Base-by-base conservation (phyloP, 64 coral and sea anemone genomes). In the Actinia tenebrosa region DNA sequence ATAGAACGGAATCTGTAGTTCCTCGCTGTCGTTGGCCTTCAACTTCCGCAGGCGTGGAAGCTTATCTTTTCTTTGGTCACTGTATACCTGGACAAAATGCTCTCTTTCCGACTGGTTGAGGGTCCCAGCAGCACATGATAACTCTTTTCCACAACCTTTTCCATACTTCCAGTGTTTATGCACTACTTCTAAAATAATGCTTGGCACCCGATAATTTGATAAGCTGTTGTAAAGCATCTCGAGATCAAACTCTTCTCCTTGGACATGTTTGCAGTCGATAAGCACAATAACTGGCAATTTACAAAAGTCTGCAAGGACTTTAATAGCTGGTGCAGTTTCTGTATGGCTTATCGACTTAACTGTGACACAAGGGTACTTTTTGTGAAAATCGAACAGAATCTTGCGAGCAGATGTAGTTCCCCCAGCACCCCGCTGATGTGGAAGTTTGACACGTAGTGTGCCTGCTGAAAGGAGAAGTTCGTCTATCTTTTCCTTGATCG, bases 1-100 rank as follows among this genome's bases (percentile, higher is more conserved):
- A 45, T 89, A 94, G 50, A 94, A 94, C 9, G 92, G 92, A 14
- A 94, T 94, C 64, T 94, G 92, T 25, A 89, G 47, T 50, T 84
- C 83, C 18, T 94, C 79, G 17, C 27, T 66, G 77, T 52, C 53
- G 7, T 11, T 9, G 10, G 30, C 19, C 30, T 60, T 16, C 18
- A 60, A 23, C 13, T 60, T 2, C 3, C 83, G 83, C 27, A 84
- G 83, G 19, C 59, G 30, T 30, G 68, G 56, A 53, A 64, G 22
- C 37, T 75, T 62, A 10, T 79, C 17, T 72, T 89, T 86, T 47
- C 58, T 94, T 81, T 94, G 87, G 53, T 15, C 15, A 26, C 92
- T 89, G 44, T 94, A 94, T 14, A 83, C 59, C 20, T 86, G 14
- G 4, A 94, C 84, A 83, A 94, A 94, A 5, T 84, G 11, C 1